Evolutionary conservation across 2,113 vertebrate genomes (phyloP), one percentile per base, ranked within the genome.

Genomic region (Phyllopteryx taeniolatus): DNA sequence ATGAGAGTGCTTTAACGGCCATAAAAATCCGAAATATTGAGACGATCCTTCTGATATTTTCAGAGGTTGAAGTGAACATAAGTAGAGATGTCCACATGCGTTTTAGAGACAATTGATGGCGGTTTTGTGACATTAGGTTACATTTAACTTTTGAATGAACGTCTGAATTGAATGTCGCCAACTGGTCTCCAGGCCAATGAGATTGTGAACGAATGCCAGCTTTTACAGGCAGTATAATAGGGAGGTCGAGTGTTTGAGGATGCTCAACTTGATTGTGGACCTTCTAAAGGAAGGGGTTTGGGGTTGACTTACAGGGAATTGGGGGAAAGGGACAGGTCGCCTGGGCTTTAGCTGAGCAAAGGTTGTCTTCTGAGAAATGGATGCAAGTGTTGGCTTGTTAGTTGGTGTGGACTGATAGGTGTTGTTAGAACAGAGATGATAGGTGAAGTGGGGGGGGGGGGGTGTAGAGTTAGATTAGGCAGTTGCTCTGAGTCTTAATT

Each of bases 401-500:
- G 86, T 80, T 85, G 77, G 72, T 62, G 68, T 56, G 31, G 35
- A 56, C 31, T 42, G 10, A 43, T 68, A 20, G 15, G 31, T 49
- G 46, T 39, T 53, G 15, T 17, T 51, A 51, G 67, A 22, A n/a
- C 27, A 67, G 20, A 6, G 77, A 70, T 73, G 9, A 8, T 3
- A 19, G 17, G 42, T 8, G 13, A 44, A 44, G 39, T 7, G 61
- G 60, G 44, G 3, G 4, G 17, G 64, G 27, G 14, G 69, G 62
- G 69, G 59, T 68, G 73, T 67, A 59, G 77, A 72, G 71, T 70
- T 73, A 67, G 79, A 79, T 83, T 93, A 93, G 92, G 94, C 93
- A 91, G 91, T 95, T 96, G 92, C 79, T 89, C 81, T 91, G 89
- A 89, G 83, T 87, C 86, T 89, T 91, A 90, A 91, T 90, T 90